These are phyloP conservation scores for Melanophora roralis DNA, from an alignment of 2,888 invertebrate genomes.

Conservation along the genomic window DNA sequence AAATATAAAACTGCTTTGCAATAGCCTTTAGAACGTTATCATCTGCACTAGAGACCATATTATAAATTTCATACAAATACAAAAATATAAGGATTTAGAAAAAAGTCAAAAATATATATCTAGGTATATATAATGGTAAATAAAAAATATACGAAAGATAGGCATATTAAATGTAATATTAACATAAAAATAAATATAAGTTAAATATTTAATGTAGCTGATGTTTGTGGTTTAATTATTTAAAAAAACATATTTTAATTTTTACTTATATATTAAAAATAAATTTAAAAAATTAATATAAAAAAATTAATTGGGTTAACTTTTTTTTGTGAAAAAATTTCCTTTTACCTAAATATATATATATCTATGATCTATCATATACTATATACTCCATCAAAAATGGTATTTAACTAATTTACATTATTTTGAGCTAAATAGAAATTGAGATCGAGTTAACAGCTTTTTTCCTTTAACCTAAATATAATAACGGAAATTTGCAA, in stretches of 20 bases:
- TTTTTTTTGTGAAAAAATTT: neutral
- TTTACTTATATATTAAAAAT: slow-evolving; percentile 20
- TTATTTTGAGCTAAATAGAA: too few relatives aligned
- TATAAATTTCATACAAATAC: neutral
- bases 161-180: neutral
- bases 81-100: neutral
- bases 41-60: slow-evolving; percentile 5
- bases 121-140: too few relatives aligned
- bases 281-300: neutral
- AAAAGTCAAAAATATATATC: neutral
- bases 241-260: slow-evolving; percentile 21
- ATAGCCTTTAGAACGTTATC: slow-evolving; percentile 37
- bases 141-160: too few relatives aligned
- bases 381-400: too few relatives aligned
- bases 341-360: neutral
- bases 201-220: slow-evolving; percentile 43
- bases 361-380: too few relatives aligned
- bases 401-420: too few relatives aligned
- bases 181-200: slow-evolving; percentile 19
- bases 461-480: too few relatives aligned
- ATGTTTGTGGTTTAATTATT: slow-evolving; percentile 39
- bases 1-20: slow-evolving; percentile 13
- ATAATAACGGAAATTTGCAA: too few relatives aligned
- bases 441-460: too few relatives aligned
- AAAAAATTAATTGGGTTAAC: slow-evolving; percentile 2